A percentile compares a stretch with the other conserved stretches of the same genome.
Evolutionary conservation across 2,797 vertebrate species (phyloP).

Genomic region (Saxicola maurus): DNA sequence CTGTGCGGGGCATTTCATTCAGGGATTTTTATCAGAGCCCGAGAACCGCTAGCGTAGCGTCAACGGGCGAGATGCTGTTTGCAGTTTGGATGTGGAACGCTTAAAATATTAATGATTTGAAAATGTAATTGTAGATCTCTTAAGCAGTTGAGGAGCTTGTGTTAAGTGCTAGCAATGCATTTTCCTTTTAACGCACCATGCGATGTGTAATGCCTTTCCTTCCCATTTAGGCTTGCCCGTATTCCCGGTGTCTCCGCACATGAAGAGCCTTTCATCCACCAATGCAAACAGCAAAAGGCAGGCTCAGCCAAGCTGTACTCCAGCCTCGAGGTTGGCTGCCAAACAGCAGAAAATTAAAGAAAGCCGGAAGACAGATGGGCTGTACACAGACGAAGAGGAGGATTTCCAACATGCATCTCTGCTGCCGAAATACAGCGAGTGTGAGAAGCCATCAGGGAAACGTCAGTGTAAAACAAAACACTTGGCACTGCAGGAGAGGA

Average conservation of each 20-base stretch:
- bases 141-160: slow-evolving; percentile 64
- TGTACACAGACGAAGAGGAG: slow-evolving; percentile 76
- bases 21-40: not conserved
- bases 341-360: slow-evolving; percentile 90
- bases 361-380: slow-evolving; percentile 85
- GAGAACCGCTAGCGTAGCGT: not conserved
- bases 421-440: slow-evolving; percentile 87
- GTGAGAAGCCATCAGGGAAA: slow-evolving; percentile 97
- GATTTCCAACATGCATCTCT: slow-evolving; percentile 78
- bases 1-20: not conserved
- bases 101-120: slow-evolving; percentile 71
- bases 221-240: slow-evolving; percentile 76
- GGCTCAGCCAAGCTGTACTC: slow-evolving; percentile 79
- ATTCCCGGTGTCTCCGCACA: slow-evolving; percentile 75
- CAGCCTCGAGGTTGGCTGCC: slow-evolving; percentile 82
- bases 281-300: slow-evolving; percentile 83
- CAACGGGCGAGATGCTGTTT: slow-evolving; percentile 46
- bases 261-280: slow-evolving; percentile 77
- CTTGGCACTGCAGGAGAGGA: slow-evolving; percentile 85
- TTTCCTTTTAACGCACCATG: slow-evolving; percentile 62
- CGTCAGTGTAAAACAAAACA: slow-evolving; percentile 98
- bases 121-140: slow-evolving; percentile 71
- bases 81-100: slow-evolving; percentile 44
- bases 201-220: slow-evolving; percentile 71
- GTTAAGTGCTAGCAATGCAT: slow-evolving; percentile 67